Base-by-base conservation (phyloP, 1,140 invertebrate genomes). In the Hermetia illucens region DNA sequence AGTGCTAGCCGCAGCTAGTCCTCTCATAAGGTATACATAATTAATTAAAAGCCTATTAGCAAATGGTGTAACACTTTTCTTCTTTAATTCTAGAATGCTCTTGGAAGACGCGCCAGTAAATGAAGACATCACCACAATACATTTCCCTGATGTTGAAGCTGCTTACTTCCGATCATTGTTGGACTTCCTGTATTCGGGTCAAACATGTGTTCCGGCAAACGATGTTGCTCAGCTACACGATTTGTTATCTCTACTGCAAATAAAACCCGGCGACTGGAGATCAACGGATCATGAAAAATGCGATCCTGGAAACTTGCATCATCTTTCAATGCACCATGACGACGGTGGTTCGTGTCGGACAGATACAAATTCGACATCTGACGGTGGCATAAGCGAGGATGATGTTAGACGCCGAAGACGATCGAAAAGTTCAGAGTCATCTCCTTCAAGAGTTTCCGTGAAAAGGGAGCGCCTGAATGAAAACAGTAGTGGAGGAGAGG, bases 151-250 rank as follows among this genome's bases (percentile, higher is more conserved):
- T 42, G 78, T 87, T 24, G 75, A 72, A 55, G 78, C 73, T 44
- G 72, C 69, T 27, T 78, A 84, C 51, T 73, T 86, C 58, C 72
- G 72, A 58, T 78, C 82, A 54, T 69, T 86, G 34, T 69, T 87
- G 43, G 77, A 85, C 51, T 86, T 86, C 55, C 62, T 87, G 33
- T 87, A 87, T 52, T 82, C 82, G 43, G 83, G 83, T 38, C 81
- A 87, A 62, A 81, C 81, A 44, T 79, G 79, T 57, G 75, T 69
- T n/a, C 68, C 85, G 72, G 82, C 80, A 27, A 72, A 72, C 47
- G 82, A 86, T 63, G 72, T 87, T 42, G 75, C 79, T 51, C 80
- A 79, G 41, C 70, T 87, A 55, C 74, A 80, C 61, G 82, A 85
- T 58, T 58, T 87, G 16, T 78, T 86, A 54, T 76, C 83, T 55